These are phyloP conservation scores for Sympetrum striolatum DNA, from an alignment of 2,888 invertebrate genomes.

Conservation along the genomic window DNA sequence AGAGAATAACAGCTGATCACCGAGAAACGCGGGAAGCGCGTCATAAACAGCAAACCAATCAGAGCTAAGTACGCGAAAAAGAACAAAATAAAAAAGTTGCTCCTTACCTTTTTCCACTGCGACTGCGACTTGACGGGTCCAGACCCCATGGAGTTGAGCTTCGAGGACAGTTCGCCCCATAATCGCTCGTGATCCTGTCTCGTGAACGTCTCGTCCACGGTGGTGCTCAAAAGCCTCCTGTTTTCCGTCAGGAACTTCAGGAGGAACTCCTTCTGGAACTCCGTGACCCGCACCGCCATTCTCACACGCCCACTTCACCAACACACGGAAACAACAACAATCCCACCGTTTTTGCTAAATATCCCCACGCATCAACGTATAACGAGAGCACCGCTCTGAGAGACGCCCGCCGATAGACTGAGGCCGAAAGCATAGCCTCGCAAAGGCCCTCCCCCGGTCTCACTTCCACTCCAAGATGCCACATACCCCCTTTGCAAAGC, in stretches of 20 bases:
- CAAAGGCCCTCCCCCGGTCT: background rate
- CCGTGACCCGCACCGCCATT: slow-evolving; percentile 19
- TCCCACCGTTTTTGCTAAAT: background rate
- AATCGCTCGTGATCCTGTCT: slow-evolving; percentile 22
- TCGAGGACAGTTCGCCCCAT: slow-evolving; percentile 1
- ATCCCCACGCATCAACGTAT: no score
- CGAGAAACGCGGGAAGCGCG: background rate
- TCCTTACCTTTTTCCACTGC: slow-evolving; percentile 35
- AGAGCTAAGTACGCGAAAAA: background rate
- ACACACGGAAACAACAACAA: background rate
- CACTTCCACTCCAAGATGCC: background rate
- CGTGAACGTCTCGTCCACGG: slow-evolving; percentile 17
- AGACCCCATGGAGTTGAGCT: slow-evolving; percentile 20
- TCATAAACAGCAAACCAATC: background rate
- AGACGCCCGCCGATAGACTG: slow-evolving; percentile 15
- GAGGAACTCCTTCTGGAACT: slow-evolving; percentile 28
- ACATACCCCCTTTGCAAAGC: background rate
- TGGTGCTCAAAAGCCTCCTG: slow-evolving; percentile 1
- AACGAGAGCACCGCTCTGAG: background rate
- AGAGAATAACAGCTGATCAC: background rate
- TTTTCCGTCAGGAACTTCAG: slow-evolving; percentile 32
- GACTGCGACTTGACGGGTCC: slow-evolving; percentile 33
- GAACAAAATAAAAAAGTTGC: background rate
- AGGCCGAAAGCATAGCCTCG: slow-evolving; percentile 3
- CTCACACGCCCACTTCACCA: background rate